Percentiles rank a stretch among this genome's conserved stretches.
phyloP scores from a whole-genome alignment of 1,140 invertebrate genomes.

The Carcinoscorpius rotundicauda region DNA sequence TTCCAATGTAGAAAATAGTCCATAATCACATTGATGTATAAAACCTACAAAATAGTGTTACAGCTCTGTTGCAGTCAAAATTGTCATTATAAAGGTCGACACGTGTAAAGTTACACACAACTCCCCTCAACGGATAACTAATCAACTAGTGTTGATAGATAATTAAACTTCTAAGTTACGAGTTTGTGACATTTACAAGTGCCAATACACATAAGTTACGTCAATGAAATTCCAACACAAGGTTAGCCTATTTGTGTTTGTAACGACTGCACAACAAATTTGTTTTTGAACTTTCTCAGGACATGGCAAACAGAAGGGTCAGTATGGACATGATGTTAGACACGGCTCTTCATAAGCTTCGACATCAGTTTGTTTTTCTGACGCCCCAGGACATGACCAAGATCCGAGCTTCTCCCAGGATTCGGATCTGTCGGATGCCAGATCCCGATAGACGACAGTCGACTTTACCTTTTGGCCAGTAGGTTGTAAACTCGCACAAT shows the following conservation, averaged over 20 bases:
- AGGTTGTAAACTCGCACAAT: too few relatives aligned
- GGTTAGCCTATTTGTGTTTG: background rate
- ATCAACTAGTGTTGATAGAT: background rate
- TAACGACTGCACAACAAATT: background rate
- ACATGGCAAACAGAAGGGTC: constrained; percentile 36
- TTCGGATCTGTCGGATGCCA: constrained; percentile 7
- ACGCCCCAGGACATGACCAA: constrained; percentile 33
- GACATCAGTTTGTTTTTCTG: constrained; percentile 37
- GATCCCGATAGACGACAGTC: constrained; percentile 1
- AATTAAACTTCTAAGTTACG: background rate
- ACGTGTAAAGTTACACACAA: too few relatives aligned
- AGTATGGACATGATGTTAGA: constrained; percentile 35
- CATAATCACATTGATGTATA: too few relatives aligned
- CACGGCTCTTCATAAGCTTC: constrained; percentile 25
- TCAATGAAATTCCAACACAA: background rate
- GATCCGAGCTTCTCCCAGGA: background rate
- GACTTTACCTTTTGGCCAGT: too few relatives aligned
- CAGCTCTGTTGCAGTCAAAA: too few relatives aligned
- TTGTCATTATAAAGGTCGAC: too few relatives aligned
- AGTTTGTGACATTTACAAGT: background rate
- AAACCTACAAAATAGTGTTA: too few relatives aligned
- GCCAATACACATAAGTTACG: background rate
- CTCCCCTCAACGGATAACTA: background rate
- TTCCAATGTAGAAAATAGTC: too few relatives aligned
- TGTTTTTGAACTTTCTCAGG: constrained; percentile 25